Evolutionary conservation across 2,888 invertebrate species (phyloP).

Genomic region (Dryococelus australis): DNA sequence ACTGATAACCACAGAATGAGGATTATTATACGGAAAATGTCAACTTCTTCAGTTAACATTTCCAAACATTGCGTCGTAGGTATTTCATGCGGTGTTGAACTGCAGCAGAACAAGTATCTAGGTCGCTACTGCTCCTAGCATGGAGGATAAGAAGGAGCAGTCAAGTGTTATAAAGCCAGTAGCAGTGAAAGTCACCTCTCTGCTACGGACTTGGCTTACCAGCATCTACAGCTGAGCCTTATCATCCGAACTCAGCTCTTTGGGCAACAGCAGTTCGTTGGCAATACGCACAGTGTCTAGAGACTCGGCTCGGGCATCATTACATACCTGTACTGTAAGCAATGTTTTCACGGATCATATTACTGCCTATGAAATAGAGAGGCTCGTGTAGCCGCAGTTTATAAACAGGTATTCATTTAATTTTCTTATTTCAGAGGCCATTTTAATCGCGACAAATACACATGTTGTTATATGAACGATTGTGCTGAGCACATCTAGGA

Average conservation of each 20-base stretch:
- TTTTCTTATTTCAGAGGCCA: no score
- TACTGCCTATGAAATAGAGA: neutral
- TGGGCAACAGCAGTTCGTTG: neutral
- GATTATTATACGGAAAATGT: no score
- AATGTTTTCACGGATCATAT: neutral
- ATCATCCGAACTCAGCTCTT: neutral
- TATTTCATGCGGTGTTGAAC: no score
- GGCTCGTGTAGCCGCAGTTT: neutral
- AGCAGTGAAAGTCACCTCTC: no score
- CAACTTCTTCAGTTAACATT: no score
- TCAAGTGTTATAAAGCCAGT: no score
- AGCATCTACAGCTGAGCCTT: neutral
- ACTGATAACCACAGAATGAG: no score
- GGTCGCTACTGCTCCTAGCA: neutral
- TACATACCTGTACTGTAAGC: neutral
- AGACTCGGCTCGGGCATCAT: neutral
- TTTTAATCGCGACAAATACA: no score
- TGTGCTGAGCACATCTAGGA: neutral
- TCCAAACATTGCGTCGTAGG: no score
- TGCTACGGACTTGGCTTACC: neutral
- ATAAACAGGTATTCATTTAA: neutral
- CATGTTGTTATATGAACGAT: neutral
- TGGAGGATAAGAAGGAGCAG: no score
- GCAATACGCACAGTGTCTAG: constrained; percentile 16
- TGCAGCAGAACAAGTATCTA: no score